Base-by-base conservation (phyloP, 1,140 invertebrate genomes). In the Drosophila paulistorum region DNA sequence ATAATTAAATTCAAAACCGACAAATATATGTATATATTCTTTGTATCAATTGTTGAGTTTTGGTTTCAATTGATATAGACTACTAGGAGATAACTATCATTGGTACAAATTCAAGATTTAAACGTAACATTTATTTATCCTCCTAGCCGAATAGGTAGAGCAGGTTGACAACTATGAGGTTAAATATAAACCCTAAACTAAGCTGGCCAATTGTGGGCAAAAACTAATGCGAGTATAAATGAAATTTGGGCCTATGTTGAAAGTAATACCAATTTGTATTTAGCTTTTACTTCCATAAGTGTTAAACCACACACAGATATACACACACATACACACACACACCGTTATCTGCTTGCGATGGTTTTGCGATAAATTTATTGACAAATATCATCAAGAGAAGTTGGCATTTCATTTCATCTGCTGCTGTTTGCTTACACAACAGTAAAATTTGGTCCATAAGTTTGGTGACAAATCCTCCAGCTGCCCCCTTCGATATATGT, bases 361-460 rank as follows among this genome's bases (percentile, higher is more conserved):
- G 66, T 75, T 73, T 82, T 73, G 62, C 77, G 74, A 83, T 79
- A 87, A 87, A 79, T 89, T 87, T 87, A 87, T 87, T 87, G 83
- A 87, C 83, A 87, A 87, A 87, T 89, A 87, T 74, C 78, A 87
- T 83, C 84, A 83, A 61, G 79, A 64, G 76, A 63, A 71, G 79
- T 71, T 87, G 84, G 76, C 76, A 71, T 86, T 87, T 86, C 83
- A 87, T 82, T 87, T 87, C 83, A 82, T 77, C 74, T 77, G 65
- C 66, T 72, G 65, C 66, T 76, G 69, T 74, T 80, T 89, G 76
- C 84, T 83, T 89, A 83, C 77, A 81, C 71, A 83, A 89, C 83
- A 87, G 83, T 79, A 67, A 83, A 87, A 89, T 89, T 82, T 83
- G 61, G 70, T 73, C 79, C 80, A 79, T 79, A 86, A 81, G 82